Base-by-base conservation (phyloP, 1,140 invertebrate species). In the Brevipalpus yothersi region DNA sequence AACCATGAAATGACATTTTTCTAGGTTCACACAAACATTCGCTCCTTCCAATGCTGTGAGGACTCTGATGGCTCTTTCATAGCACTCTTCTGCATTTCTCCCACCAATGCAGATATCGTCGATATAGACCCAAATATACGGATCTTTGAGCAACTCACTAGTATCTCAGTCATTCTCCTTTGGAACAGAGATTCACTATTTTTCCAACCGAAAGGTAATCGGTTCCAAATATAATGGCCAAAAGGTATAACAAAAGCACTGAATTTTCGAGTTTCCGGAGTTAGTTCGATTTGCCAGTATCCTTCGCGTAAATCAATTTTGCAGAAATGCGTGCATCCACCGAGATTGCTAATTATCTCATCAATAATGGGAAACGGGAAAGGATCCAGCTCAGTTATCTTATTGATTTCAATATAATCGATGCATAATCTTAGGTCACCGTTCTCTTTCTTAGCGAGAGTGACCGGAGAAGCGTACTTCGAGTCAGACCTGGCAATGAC, bases 221-320 rank as follows among this genome's bases (percentile, higher is more conserved):
- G 21, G n/a, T 2, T 58, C n/a, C 19, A 58, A 21, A 58, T 41
- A 40, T 49, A 56, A 8, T 47, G 42, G 11, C 54, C 54, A 15
- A 49, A 45, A 7, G 53, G 60, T 56, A 56, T 61, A 11, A 56
- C 45, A 45, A 61, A 61, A 7, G 60, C 60, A 11, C 55, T 41
- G 39, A 21, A 57, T 58, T 61, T 10, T 42, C 45, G 39, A 31
- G 60, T 41, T 4, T 61, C 19, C 7, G 4, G 4, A 1, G 53
- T 11, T 19, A 61, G 11, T 11, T 15, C 23, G 2, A 61, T 19
- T 23, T 61, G 54, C 54, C 43, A 47, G 21, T 58, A 61, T n/a
- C 60, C 56, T 9, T 58, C 45, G 60, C 42, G n/a, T n/a, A n/a
- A n/a, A n/a, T n/a, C n/a, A n/a, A n/a, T n/a, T n/a, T n/a, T n/a